Evolutionary conservation across 2,888 invertebrate species (phyloP).

Genomic region (Uloborus plumipes): DNA sequence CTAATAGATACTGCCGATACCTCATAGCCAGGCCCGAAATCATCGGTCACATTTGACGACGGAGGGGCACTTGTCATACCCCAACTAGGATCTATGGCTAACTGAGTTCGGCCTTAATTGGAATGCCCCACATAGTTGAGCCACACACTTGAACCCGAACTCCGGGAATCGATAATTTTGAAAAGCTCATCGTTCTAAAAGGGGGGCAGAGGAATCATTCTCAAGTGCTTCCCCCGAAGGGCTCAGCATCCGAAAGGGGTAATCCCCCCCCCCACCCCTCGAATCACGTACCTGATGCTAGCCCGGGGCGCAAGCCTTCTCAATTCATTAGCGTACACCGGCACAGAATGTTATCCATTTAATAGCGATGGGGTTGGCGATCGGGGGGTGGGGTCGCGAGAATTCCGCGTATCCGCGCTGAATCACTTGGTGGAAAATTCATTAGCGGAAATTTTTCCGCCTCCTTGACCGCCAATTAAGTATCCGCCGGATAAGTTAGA

Average conservation of each 20-base stretch:
- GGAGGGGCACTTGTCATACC: too few relatives aligned
- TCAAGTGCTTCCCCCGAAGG: slow-evolving; percentile 44
- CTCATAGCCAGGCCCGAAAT: too few relatives aligned
- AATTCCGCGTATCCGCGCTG: slow-evolving; percentile 52
- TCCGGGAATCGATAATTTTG: slow-evolving; percentile 52
- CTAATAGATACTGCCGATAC: too few relatives aligned
- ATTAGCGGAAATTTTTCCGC: slow-evolving; percentile 64
- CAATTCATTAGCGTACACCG: slow-evolving; percentile 62
- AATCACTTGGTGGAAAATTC: slow-evolving; percentile 60
- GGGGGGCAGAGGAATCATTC: slow-evolving; percentile 46
- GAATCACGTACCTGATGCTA: slow-evolving; percentile 40
- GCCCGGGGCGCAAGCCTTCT: slow-evolving; percentile 49
- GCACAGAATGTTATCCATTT: slow-evolving; percentile 62
- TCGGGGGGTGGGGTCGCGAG: neutral
- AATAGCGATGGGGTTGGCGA: slow-evolving; percentile 36
- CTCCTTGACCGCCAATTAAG: slow-evolving; percentile 64
- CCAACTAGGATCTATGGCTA: slow-evolving; percentile 7
- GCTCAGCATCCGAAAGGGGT: slow-evolving; percentile 20
- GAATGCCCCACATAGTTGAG: slow-evolving; percentile 30
- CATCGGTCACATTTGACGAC: too few relatives aligned
- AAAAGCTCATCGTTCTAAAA: slow-evolving; percentile 51
- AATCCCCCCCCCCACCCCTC: slow-evolving; percentile 34
- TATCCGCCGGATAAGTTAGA: slow-evolving; percentile 41
- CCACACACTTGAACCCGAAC: slow-evolving; percentile 36
- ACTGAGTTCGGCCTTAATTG: slow-evolving; percentile 38